phyloP scores from a whole-genome alignment of 2,797 vertebrate species.

The Mallotus villosus region DNA sequence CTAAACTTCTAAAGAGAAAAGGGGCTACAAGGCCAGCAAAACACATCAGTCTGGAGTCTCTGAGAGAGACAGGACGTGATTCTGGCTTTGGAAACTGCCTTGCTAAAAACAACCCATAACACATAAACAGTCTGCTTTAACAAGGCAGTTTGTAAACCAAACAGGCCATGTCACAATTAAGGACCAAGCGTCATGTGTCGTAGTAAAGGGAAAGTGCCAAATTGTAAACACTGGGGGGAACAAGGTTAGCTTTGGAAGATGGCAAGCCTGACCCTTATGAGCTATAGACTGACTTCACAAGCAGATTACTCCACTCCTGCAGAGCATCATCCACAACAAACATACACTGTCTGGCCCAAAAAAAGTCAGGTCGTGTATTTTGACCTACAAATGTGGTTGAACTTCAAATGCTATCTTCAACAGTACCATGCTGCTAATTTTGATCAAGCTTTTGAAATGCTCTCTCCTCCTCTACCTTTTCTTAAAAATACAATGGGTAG shows the following conservation, averaged over 20 bases:
- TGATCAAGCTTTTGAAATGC: neutral
- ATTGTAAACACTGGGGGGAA: slow-evolving; percentile 40
- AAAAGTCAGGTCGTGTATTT: neutral
- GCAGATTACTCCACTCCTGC: neutral
- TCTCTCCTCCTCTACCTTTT: neutral
- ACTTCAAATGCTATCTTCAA: neutral
- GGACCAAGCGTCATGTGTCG: slow-evolving; percentile 30
- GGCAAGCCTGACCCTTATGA: neutral
- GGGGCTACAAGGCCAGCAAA: slow-evolving; percentile 35
- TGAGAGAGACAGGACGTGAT: slow-evolving; percentile 57
- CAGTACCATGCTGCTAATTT: neutral
- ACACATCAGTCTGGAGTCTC: slow-evolving; percentile 54
- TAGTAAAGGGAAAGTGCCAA: slow-evolving; percentile 23
- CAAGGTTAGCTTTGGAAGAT: slow-evolving; percentile 2
- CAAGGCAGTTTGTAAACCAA: slow-evolving; percentile 50
- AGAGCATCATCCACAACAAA: neutral
- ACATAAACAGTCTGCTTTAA: slow-evolving; percentile 59
- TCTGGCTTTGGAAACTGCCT: slow-evolving; percentile 54
- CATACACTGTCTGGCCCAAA: neutral
- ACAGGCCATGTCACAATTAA: slow-evolving; percentile 53
- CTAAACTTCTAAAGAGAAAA: slow-evolving; percentile 27
- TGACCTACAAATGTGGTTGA: slow-evolving; percentile 9
- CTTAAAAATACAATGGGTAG: neutral
- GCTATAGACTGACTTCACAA: neutral
- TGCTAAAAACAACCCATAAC: slow-evolving; percentile 53